phyloP scores from a whole-genome alignment of 1,140 invertebrate genomes.

The Panagrolaimus sp. region DNA sequence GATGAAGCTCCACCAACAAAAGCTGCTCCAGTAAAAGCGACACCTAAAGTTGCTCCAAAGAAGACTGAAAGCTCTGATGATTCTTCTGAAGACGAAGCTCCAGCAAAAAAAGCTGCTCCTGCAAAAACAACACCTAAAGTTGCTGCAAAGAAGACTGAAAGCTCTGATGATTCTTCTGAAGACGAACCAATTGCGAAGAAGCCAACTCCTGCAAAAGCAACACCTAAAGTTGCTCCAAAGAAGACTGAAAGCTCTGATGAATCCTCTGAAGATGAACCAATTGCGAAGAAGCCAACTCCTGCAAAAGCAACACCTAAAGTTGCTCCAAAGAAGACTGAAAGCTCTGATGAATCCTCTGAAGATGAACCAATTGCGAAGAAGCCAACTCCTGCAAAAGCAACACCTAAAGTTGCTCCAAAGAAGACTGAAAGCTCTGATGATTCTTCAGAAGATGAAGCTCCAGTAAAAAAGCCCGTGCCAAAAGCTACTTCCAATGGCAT shows the following conservation, averaged over 20 bases:
- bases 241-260: background rate
- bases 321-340: background rate
- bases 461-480: background rate
- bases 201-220: background rate
- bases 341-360: conserved; percentile 26
- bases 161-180: background rate
- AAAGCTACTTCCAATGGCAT: conserved; percentile 3
- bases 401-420: conserved; percentile 3
- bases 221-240: background rate
- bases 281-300: background rate
- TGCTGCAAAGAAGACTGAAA: background rate
- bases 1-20: conserved; percentile 16
- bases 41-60: background rate
- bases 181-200: background rate
- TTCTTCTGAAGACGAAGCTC: conserved; percentile 30
- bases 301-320: conserved; percentile 5
- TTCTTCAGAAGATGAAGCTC: conserved; percentile 17
- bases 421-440: conserved; percentile 2
- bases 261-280: background rate
- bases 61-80: background rate
- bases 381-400: conserved; percentile 21
- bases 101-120: conserved; percentile 13
- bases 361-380: conserved; percentile 21
- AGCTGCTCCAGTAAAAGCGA: background rate
- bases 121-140: background rate